Percentiles rank a stretch among this genome's conserved stretches.
phyloP scores from a whole-genome alignment of 2,888 invertebrate genomes.

The Drepana falcataria region DNA sequence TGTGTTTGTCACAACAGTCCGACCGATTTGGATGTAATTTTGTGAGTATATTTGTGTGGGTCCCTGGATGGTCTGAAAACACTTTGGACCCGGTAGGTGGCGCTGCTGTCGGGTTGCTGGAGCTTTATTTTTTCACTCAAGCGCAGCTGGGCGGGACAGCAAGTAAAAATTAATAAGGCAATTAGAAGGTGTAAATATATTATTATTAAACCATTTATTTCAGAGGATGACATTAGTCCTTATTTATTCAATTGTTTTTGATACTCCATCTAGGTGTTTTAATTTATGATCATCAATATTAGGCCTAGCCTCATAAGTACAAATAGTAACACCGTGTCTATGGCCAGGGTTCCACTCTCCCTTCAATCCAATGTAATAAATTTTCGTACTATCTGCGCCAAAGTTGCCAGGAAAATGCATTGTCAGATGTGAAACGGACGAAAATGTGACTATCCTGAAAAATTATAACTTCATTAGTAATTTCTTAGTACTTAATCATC shows the following conservation, averaged over 20 bases:
- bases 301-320: slow-evolving; percentile 92
- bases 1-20: too few species aligned
- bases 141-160: too few species aligned
- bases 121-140: too few species aligned
- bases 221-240: background rate
- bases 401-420: slow-evolving; percentile 94
- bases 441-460: slow-evolving; percentile 93
- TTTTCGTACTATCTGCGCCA: slow-evolving; percentile 89
- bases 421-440: slow-evolving; percentile 91
- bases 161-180: too few species aligned
- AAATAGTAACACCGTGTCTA: slow-evolving; percentile 93
- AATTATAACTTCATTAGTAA: slow-evolving; percentile 6
- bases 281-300: slow-evolving; percentile 92
- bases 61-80: too few species aligned
- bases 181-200: too few species aligned
- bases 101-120: too few species aligned
- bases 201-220: background rate
- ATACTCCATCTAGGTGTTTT: slow-evolving; percentile 80
- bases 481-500: too few species aligned
- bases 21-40: too few species aligned
- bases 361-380: slow-evolving; percentile 96
- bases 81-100: too few species aligned
- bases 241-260: slow-evolving; percentile 74
- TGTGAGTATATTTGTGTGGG: too few species aligned
- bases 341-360: slow-evolving; percentile 94